phyloP scores from a whole-genome alignment of 2,888 invertebrate species.

The Perithous albicinctus region DNA sequence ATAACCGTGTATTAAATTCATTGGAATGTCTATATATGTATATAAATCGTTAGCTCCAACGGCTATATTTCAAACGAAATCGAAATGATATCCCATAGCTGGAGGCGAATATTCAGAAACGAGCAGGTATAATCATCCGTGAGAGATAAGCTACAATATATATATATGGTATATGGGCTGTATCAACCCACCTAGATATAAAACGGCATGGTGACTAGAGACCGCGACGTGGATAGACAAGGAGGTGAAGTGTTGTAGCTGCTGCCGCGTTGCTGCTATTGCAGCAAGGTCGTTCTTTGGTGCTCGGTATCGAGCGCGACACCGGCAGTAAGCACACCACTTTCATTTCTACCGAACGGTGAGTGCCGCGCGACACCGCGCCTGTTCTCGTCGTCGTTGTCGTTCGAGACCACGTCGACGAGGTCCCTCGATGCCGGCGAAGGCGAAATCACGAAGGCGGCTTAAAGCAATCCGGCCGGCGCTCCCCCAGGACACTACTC shows the following conservation, averaged over 20 bases:
- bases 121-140: constrained; percentile 8
- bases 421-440: constrained; percentile 7
- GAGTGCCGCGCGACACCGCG: background rate
- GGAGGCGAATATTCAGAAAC: constrained; percentile 31
- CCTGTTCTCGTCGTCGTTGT: constrained; percentile 27
- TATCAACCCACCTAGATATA: constrained; percentile 17
- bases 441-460: constrained; percentile 34
- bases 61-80: constrained; percentile 46
- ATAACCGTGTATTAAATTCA: background rate
- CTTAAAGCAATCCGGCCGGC: constrained; percentile 7
- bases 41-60: constrained; percentile 31
- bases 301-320: constrained; percentile 53
- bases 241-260: background rate
- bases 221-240: constrained; percentile 16
- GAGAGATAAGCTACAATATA: background rate
- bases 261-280: constrained; percentile 40
- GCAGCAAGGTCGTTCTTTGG: constrained; percentile 65
- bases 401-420: constrained; percentile 3
- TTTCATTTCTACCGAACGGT: constrained; percentile 63
- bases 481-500: constrained; percentile 38
- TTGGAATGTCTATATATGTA: constrained; percentile 18
- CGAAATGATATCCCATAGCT: constrained; percentile 50
- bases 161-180: background rate
- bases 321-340: constrained; percentile 52
- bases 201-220: constrained; percentile 9